phyloP scores from a whole-genome alignment of 2,113 vertebrate species.

The Barbus barbus region DNA sequence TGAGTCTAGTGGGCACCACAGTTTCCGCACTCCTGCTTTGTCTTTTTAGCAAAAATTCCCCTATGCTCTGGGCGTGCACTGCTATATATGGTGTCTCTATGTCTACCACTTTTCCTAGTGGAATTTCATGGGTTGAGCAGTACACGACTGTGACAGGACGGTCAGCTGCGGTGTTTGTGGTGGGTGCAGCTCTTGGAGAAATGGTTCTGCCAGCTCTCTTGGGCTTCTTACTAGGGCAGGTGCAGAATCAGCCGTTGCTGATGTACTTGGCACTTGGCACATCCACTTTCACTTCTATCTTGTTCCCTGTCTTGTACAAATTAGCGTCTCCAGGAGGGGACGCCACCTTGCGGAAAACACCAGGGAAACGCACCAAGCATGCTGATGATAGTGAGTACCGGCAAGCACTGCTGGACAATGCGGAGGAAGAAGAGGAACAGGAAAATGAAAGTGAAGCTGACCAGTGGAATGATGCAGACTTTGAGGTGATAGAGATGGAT shows the following conservation, averaged over 20 bases:
- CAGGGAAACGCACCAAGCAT: background rate
- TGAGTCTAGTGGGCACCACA: constrained; percentile 80
- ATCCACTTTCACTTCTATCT: constrained; percentile 74
- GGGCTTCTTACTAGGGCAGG: constrained; percentile 79
- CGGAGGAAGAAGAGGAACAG: constrained; percentile 77
- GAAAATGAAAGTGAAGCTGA: constrained; percentile 72
- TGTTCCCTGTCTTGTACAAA: constrained; percentile 90
- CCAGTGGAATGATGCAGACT: constrained; percentile 85
- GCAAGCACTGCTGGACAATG: constrained; percentile 77
- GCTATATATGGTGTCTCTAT: constrained; percentile 86
- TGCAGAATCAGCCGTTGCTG: constrained; percentile 74
- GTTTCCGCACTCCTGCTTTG: constrained; percentile 77
- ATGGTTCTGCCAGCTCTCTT: constrained; percentile 85
- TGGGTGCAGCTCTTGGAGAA: constrained; percentile 87
- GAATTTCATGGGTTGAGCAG: constrained; percentile 93
- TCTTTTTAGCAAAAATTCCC: constrained; percentile 69
- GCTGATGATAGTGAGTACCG: constrained; percentile 75
- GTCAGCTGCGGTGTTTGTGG: constrained; percentile 80
- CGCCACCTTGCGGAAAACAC: constrained; percentile 1
- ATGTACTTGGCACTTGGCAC: constrained; percentile 80
- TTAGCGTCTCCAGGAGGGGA: constrained; percentile 67
- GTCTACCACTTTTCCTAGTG: constrained; percentile 90
- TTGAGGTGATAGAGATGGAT: constrained; percentile 88
- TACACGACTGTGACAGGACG: constrained; percentile 84
- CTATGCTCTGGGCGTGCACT: constrained; percentile 80